These are phyloP conservation scores for Acanthaster planci DNA, from an alignment of 35 echinoderm and acorn worm genomes.

Conservation along the genomic window DNA sequence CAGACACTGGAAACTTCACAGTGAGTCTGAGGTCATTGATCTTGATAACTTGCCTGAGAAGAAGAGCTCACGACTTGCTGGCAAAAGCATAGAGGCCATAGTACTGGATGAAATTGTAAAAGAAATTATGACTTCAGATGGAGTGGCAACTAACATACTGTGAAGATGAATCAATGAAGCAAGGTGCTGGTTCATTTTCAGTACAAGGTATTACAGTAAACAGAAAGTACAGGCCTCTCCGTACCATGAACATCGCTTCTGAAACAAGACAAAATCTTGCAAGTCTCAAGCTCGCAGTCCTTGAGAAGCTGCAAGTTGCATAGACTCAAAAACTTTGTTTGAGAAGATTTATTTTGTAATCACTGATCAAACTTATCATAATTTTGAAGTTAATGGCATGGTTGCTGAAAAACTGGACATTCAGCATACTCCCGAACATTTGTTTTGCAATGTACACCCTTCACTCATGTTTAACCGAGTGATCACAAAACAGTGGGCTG, in stretches of 20 bases:
- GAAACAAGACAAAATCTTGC: constrained; percentile 18
- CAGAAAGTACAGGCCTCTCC: constrained; percentile 23
- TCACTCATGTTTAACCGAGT: constrained; percentile 34
- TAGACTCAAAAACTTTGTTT: constrained; percentile 8
- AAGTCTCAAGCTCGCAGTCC: neutral
- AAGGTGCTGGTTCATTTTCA: constrained; percentile 21
- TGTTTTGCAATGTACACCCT: constrained; percentile 35
- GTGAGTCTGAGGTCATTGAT: constrained; percentile 18
- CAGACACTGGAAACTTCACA: neutral
- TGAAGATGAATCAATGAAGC: constrained; percentile 30
- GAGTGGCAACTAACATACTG: constrained; percentile 12
- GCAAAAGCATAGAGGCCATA: constrained; percentile 32
- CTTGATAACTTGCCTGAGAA: constrained; percentile 17
- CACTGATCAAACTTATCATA: constrained; percentile 19
- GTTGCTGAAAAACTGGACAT: neutral
- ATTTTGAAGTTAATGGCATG: constrained; percentile 12
- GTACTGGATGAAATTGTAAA: constrained; percentile 30
- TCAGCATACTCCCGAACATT: neutral
- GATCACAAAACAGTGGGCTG: constrained; percentile 14
- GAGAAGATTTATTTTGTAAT: constrained; percentile 30
- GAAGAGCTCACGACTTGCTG: neutral
- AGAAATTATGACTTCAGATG: constrained; percentile 35
- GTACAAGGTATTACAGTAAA: constrained; percentile 18
- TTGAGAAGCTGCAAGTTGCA: constrained; percentile 20
- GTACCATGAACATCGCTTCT: neutral